Conservation (phyloP, 64 coral and sea anemone genomes). For the Exaiptasia diaphana region DNA sequence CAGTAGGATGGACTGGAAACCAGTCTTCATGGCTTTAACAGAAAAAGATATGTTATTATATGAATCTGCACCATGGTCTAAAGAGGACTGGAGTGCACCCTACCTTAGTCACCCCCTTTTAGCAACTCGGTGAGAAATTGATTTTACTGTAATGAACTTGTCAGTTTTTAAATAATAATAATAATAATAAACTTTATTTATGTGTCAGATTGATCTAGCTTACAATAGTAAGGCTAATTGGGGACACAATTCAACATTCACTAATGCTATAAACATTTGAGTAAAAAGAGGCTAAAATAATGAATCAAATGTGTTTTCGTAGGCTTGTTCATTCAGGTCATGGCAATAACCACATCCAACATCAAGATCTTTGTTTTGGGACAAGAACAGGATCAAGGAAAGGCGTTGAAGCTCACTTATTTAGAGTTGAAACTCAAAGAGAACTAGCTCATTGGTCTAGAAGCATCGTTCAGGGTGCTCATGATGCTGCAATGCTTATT, state of each 20-base stretch:
- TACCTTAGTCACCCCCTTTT: constrained; percentile 92
- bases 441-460: constrained; percentile 95
- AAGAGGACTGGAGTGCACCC: constrained; percentile 89
- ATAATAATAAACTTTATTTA: no score
- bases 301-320: neutral
- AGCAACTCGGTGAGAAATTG: constrained; percentile 77
- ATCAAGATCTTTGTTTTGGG: constrained; percentile 89
- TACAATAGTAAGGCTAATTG: no score
- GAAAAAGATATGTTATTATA: constrained; percentile 99
- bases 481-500: constrained; percentile 82
- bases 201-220: no score
- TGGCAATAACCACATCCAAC: constrained; percentile 55
- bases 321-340: constrained; percentile 95
- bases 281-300: no score
- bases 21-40: constrained; percentile 92
- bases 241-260: no score
- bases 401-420: constrained; percentile 96
- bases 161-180: no score
- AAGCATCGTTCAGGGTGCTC: constrained; percentile 85
- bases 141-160: no score
- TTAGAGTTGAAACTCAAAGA: constrained; percentile 86
- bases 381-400: constrained; percentile 98
- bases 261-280: no score
- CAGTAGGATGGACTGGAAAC: constrained; percentile 90
- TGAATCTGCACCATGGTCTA: constrained; percentile 83